Base-by-base conservation (phyloP, 2,113 vertebrate species). In the Onychostruthus taczanowskii region DNA sequence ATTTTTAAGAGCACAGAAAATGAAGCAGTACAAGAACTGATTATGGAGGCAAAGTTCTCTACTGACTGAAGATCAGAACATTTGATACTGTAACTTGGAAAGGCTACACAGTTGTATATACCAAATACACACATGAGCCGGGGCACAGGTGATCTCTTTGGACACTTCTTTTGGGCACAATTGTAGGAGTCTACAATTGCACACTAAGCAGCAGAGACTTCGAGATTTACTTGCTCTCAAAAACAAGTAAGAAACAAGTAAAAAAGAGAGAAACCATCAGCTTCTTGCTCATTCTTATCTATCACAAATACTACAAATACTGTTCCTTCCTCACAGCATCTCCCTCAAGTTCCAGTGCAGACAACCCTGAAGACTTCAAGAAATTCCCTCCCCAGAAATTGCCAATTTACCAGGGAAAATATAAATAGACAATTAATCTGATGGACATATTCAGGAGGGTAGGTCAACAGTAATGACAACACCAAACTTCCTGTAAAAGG, bases 71-170 rank as follows among this genome's bases (percentile, higher is more conserved):
- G 49, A 59, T 9, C 18, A 59, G 28, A 28, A 20, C 35, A 37
- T 55, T 59, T 75, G 23, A n/a, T 30, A 52, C 12, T 52, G 9
- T 23, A 67, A 39, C 30, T 83, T 22, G 6, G 33, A 68, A 88
- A 85, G 31, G 22, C 41, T 76, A 72, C 13, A 30, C 18, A 58
- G 22, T 2, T 35, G 9, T 47, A 64, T 44, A 13, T 8, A 52
- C 28, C 30, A 70, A 74, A 35, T 17, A 50, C 1, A 44, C 4
- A 12, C 3, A 18, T 1, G 2, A 63, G 22, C 9, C 0, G 0
- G 9, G 44, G 49, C 17, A 75, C 12, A 11, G 43, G 12, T 22
- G 13, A n/a, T 44, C 27, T 55, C 41, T 70, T 55, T 16, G 23
- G 28, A 27, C 53, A 41, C 9, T 28, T 49, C 23, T 50, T 67